Percentiles rank a stretch among this genome's conserved stretches.
Evolutionary conservation across 2,888 invertebrate genomes (phyloP).

Genomic region (Euzophera pinguis): DNA sequence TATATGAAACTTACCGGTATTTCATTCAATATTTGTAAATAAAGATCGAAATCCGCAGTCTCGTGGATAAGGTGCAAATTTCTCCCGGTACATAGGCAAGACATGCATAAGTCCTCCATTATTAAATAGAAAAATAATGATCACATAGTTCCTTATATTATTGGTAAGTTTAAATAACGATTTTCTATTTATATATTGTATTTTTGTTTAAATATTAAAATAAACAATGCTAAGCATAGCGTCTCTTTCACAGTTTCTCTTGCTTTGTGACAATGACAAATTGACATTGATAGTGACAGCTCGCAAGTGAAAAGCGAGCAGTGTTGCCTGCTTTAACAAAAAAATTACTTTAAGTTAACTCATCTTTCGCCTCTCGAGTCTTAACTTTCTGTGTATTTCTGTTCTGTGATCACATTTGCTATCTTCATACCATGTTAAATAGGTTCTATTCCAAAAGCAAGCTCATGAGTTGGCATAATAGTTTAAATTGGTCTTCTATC

Average conservation of each 20-base stretch:
- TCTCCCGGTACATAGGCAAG: slow-evolving; percentile 52
- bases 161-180: not conserved
- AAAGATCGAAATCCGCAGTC: slow-evolving; percentile 45
- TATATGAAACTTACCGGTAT: slow-evolving; percentile 44
- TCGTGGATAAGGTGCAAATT: slow-evolving; percentile 47
- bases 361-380: too few species aligned
- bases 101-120: slow-evolving; percentile 63
- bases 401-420: too few species aligned
- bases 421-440: too few species aligned
- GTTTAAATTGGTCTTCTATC: too few species aligned
- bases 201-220: not conserved
- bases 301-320: not conserved
- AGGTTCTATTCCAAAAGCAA: too few species aligned
- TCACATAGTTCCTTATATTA: not conserved
- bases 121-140: not conserved
- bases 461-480: too few species aligned
- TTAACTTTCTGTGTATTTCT: too few species aligned
- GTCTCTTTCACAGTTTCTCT: too few species aligned
- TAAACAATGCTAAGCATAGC: too few species aligned
- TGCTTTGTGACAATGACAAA: not conserved
- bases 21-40: slow-evolving; percentile 61
- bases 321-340: too few species aligned
- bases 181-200: not conserved
- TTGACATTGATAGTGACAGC: not conserved
- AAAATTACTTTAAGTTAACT: too few species aligned